A percentile compares a stretch with the other conserved stretches of the same genome.
Evolutionary conservation across 2,113 vertebrate species (phyloP).

Genomic region (Coturnix japonica): DNA sequence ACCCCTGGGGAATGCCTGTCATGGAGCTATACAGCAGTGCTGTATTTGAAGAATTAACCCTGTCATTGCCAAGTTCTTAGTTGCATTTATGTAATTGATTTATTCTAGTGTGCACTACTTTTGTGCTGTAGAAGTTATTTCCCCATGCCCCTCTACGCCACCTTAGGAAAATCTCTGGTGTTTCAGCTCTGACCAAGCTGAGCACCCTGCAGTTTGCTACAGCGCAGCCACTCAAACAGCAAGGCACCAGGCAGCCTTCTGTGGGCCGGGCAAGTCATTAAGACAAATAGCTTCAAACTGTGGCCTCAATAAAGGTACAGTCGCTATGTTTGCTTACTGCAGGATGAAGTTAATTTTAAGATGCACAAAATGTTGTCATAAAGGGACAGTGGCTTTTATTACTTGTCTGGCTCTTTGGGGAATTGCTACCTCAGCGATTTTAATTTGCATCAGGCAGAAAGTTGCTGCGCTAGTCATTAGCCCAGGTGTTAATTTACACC

Average conservation of each 20-base stretch:
- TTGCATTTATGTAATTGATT: background rate
- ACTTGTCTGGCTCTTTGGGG: background rate
- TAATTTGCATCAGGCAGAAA: constrained; percentile 46
- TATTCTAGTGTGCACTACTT: background rate
- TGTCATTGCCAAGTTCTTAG: background rate
- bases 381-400: constrained; percentile 45
- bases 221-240: background rate
- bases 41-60: background rate
- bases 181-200: background rate
- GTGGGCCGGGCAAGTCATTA: background rate
- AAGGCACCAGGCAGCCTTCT: background rate
- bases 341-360: constrained; percentile 42
- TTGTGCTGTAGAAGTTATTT: background rate
- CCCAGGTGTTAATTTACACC: constrained; percentile 59
- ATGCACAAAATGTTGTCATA: constrained; percentile 9
- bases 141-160: background rate
- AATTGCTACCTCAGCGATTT: constrained; percentile 34
- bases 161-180: background rate
- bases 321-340: background rate
- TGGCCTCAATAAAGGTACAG: background rate
- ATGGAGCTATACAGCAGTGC: fast-evolving
- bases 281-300: background rate
- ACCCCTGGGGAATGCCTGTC: background rate
- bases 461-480: constrained; percentile 37
- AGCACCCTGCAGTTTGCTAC: background rate